Evolutionary conservation across 35 echinoderm and acorn worm species (phyloP), one percentile per base, ranked within the genome.

Genomic region (Ophiothrix spiculata): DNA sequence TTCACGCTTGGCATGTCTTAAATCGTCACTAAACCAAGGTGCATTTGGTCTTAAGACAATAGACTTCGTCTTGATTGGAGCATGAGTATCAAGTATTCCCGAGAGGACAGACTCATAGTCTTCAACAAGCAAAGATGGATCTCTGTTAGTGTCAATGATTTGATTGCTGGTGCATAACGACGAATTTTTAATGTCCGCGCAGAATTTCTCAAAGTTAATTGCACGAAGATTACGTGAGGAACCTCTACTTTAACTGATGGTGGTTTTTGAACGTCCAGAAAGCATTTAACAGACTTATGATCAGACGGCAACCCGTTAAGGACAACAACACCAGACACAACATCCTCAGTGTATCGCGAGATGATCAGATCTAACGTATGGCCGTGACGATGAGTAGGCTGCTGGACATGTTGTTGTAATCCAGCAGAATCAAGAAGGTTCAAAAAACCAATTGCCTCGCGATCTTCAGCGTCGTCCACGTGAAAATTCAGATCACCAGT

Each of bases 361-460:
- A n/a, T n/a, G n/a, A n/a, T n/a, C n/a, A n/a, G n/a, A n/a, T n/a
- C n/a, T n/a, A n/a, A n/a, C n/a, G n/a, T n/a, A n/a, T n/a, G n/a
- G n/a, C n/a, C n/a, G 78, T 38, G 38, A 80, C 78, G 85, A n/a
- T n/a, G n/a, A 0, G 85, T 79, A 0, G 39, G 1, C 56, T 87
- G 74, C 19, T 39, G 13, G 36, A 87, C 76, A 64, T 79, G 40
- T 77, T 87, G 85, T 12, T 40, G 75, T 13, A 87, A 40, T 32
- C 85, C 85, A 78, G 39, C 42, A 10, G 42, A 49, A 49, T 49
- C 42, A 49, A 49, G 42, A 49, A 49, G 42, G 19, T 49, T 19
- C 34, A 75, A 0, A 39, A 82, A 89, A 38, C 19, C 31, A 1
- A 38, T 83, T 0, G 79, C 87, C 74, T 82, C 78, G 25, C 54